Evolutionary conservation across 2,113 vertebrate genomes (phyloP), one percentile per base, ranked within the genome.

Genomic region (Crocuta crocuta): DNA sequence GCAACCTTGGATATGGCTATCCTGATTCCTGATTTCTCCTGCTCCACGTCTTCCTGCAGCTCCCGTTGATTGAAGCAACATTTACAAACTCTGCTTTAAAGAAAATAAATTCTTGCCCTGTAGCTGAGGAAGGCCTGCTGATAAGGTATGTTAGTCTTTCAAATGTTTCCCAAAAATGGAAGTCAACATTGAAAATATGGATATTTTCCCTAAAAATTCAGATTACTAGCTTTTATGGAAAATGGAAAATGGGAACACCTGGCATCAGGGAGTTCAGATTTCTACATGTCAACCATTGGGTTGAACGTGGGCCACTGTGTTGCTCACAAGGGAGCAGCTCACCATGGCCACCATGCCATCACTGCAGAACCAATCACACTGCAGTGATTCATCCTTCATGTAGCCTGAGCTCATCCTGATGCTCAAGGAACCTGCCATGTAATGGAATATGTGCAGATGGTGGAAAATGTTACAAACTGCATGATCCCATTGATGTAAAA

Each of bases 261-360:
- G 83, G 65, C n/a, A 23, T 12, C 19, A 63, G 15, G 48, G 78
- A 33, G 9, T 85, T 78, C 83, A 7, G 23, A 24, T 94, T 90
- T 58, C 21, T 50, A 7, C 4, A 3, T 28, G 48, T 68, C 61
- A 66, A 16, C 19, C 10, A 43, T 8, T 28, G 33, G 23, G 15
- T 26, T 28, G 45, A 12, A 26, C 19, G 43, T n/a, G 26, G 31
- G 0, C 24, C 11, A 2, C 28, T 55, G 8, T 1, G 2, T 16
- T 68, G 45, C 26, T 66, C 53, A 66, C 9, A 74, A 58, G 55
- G 55, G 19, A 58, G 55, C 55, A 58, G 55, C 19, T 58, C 7
- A 19, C 55, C 55, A 23, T 58, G 19, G 55, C 55, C 55, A 58
- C 16, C 55, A 58, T 21, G 19, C 55, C 55, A 58, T 21, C 55